Base-by-base conservation (phyloP, 2,113 vertebrate species). In the Rattus rattus region DNA sequence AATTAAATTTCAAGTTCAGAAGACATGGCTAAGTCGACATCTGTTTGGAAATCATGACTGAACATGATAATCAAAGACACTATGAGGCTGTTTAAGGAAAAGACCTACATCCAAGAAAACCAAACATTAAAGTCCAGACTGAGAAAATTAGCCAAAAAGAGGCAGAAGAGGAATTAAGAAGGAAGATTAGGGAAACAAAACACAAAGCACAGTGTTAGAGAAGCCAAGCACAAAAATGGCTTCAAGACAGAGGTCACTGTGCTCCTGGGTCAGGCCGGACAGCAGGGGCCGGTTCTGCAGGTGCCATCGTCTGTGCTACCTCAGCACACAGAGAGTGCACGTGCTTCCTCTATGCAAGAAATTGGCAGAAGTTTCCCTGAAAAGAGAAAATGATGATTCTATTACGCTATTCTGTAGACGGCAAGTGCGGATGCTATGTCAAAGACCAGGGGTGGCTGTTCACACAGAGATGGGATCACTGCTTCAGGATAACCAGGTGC, bases 121-220 rank as follows among this genome's bases (percentile, higher is more conserved):
- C 10, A 13, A 81, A 90, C 20, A 65, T 43, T 95, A 88, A 92
- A 97, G 20, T 26, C 83, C 49, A 59, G 49, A 73, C 87, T 92
- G 39, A 49, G 87, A 93, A 95, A 91, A 91, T 52, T 10, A 72
- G 49, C 69, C 28, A 14, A 84, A 20, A 76, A 86, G 85, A 75
- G 65, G 9, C 14, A 7, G 72, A 91, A 36, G 87, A 88, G 72
- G 19, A 92, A 63, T 0, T 69, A 9, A 26, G 6, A 69, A 56
- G 11, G 81, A 54, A 88, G 43, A 65, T 77, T n/a, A 59, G 54
- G 7, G 26, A 72, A 85, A 77, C 3, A 72, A 87, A 63, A 70
- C 11, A 22, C 59, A 81, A 56, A 84, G 17, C 2, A 61, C 17
- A 39, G n/a, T 39, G 28, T 69, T 14, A 36, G 54, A 85, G 33